phyloP scores from a whole-genome alignment of 35 echinoderm and acorn worm species.

The Lytechinus variegatus region DNA sequence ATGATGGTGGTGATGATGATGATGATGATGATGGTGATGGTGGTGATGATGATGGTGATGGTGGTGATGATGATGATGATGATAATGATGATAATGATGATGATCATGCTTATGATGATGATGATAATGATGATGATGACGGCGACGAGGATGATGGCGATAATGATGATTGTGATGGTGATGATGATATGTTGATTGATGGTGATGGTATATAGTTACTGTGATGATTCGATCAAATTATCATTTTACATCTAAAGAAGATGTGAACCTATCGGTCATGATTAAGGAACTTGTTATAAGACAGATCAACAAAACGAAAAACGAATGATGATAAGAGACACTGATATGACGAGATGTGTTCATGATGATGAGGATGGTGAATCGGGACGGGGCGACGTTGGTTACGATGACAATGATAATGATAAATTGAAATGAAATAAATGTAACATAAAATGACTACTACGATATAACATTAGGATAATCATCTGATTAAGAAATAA shows the following conservation, averaged over 20 bases:
- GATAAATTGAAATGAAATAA: no score
- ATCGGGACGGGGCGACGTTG: not conserved
- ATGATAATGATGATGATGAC: not conserved
- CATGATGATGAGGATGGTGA: not conserved
- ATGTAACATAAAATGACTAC: no score
- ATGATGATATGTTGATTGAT: not conserved
- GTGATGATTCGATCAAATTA: not conserved
- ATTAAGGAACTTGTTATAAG: no score
- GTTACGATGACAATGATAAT: not conserved
- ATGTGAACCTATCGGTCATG: not conserved
- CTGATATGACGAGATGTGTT: not conserved
- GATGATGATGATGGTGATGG: not conserved
- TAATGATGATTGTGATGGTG: not conserved
- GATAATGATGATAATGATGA: not conserved
- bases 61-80: not conserved
- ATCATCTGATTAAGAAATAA: no score
- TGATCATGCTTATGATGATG: not conserved
- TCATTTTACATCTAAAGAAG: not conserved
- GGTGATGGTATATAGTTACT: no score
- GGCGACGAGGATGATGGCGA: no score
- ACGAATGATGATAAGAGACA: no score
- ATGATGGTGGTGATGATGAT: not conserved
- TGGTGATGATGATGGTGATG: not conserved
- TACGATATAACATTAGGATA: no score
- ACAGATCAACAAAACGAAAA: no score